Conservation (phyloP, 37 sponge, comb jelly and placozoan species). For the Chondrilla cf. caribensis region DNA sequence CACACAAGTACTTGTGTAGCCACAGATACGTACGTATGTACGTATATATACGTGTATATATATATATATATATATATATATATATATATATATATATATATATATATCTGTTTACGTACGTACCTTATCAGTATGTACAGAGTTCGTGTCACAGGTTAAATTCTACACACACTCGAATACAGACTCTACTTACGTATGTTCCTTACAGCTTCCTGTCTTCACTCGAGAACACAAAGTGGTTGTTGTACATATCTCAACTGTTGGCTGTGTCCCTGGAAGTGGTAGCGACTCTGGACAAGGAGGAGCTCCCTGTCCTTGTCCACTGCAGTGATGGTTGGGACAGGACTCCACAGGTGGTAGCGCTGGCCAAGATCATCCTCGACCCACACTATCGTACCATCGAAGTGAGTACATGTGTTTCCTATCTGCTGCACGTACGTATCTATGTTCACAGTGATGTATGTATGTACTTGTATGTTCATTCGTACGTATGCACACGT, state of each 20-base stretch:
- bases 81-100: not conserved
- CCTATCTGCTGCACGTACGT: not conserved
- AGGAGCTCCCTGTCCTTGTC: constrained; percentile 71
- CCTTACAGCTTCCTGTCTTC: constrained; percentile 62
- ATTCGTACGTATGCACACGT: not conserved
- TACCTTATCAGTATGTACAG: no score
- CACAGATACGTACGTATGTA: constrained; percentile 18
- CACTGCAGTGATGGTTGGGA: constrained; percentile 99
- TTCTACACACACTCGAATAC: not conserved
- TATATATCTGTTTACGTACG: not conserved
- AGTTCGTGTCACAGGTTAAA: no score
- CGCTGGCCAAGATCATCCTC: constrained; percentile 81
- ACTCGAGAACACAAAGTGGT: constrained; percentile 89
- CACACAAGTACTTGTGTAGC: no score
- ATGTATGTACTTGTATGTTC: no score
- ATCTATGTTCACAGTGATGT: no score
- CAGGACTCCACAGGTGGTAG: constrained; percentile 80
- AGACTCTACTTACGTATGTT: not conserved
- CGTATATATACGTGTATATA: not conserved
- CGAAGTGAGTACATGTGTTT: constrained; percentile 52
- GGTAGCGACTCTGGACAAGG: constrained; percentile 34
- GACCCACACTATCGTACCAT: constrained; percentile 93
- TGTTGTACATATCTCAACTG: constrained; percentile 70
- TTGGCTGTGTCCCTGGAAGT: constrained; percentile 75
- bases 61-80: not conserved